Percentiles rank a stretch among this genome's conserved stretches.
Evolutionary conservation across 2,888 invertebrate species (phyloP).

Genomic region (Nymphalis c-album): DNA sequence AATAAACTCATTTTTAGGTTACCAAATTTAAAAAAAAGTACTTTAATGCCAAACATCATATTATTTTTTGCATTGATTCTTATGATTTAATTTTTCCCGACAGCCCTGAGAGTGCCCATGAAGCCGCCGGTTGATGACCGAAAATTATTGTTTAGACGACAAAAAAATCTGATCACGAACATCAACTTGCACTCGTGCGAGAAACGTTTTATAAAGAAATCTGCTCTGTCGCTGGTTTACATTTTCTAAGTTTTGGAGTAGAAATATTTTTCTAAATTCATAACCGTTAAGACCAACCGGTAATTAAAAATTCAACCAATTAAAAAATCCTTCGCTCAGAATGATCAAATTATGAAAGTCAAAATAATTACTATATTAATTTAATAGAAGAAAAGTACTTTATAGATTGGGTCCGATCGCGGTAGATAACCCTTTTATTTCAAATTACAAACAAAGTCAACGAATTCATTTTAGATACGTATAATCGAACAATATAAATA

Average conservation of each 20-base stretch:
- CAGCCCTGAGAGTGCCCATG: background rate
- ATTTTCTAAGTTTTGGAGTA: background rate
- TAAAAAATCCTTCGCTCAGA: background rate
- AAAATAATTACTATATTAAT: too few species aligned
- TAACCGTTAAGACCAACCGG: background rate
- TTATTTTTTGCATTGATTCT: too few species aligned
- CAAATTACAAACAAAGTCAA: too few species aligned
- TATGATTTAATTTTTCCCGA: background rate
- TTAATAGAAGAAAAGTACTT: too few species aligned
- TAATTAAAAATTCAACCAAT: background rate
- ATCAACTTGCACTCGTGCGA: conserved; percentile 18
- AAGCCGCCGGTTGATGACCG: conserved; percentile 25
- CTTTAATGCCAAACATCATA: too few species aligned
- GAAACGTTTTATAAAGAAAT: conserved; percentile 11
- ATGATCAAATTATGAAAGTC: background rate
- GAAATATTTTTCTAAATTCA: background rate
- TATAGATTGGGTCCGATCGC: too few species aligned
- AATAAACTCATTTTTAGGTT: too few species aligned
- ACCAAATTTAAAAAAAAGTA: too few species aligned
- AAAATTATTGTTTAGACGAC: conserved; percentile 14
- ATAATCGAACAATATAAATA: too few species aligned
- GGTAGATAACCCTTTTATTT: too few species aligned
- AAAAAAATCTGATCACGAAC: conserved; percentile 24
- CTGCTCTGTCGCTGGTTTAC: background rate
- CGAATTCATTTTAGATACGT: too few species aligned